These are phyloP conservation scores for Orcinus orca DNA, from an alignment of 2,113 vertebrate genomes.

Conservation along the genomic window DNA sequence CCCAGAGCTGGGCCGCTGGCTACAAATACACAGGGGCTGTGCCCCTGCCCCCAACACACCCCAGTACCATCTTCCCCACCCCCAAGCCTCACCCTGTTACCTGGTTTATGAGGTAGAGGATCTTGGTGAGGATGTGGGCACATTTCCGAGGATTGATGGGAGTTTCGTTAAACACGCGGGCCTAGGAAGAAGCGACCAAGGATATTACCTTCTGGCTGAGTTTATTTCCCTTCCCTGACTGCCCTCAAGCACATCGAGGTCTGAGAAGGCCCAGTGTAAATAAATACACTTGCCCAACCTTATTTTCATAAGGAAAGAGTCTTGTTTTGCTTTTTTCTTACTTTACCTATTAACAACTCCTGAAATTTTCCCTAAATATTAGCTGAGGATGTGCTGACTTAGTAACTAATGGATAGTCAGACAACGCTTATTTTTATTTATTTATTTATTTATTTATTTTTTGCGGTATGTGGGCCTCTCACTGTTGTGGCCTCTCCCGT, in stretches of 20 bases:
- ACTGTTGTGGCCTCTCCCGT: too few relatives aligned
- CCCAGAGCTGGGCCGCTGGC: neutral
- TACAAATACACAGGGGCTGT: neutral
- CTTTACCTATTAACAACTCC: neutral
- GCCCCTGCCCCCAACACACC: too few relatives aligned
- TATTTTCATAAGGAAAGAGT: neutral
- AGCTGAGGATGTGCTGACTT: neutral
- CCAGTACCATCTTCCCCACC: neutral
- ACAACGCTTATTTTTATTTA: neutral
- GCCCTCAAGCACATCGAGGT: neutral
- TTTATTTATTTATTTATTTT: too few relatives aligned
- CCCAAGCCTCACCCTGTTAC: slow-evolving; percentile 78
- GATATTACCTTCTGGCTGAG: neutral
- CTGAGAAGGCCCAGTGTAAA: neutral
- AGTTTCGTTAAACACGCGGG: slow-evolving; percentile 88
- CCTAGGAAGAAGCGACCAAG: slow-evolving; percentile 77
- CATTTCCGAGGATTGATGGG: slow-evolving; percentile 95
- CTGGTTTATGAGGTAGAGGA: slow-evolving; percentile 98
- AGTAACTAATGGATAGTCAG: neutral
- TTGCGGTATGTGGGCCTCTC: too few relatives aligned
- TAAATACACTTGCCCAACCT: neutral
- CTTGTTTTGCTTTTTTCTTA: neutral
- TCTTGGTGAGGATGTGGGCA: slow-evolving; percentile 98
- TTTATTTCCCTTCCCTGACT: neutral
- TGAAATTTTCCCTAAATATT: neutral